Evolutionary conservation across 2,797 vertebrate genomes (phyloP), one percentile per base, ranked within the genome.

Genomic region (Triplophysa bombifrons): DNA sequence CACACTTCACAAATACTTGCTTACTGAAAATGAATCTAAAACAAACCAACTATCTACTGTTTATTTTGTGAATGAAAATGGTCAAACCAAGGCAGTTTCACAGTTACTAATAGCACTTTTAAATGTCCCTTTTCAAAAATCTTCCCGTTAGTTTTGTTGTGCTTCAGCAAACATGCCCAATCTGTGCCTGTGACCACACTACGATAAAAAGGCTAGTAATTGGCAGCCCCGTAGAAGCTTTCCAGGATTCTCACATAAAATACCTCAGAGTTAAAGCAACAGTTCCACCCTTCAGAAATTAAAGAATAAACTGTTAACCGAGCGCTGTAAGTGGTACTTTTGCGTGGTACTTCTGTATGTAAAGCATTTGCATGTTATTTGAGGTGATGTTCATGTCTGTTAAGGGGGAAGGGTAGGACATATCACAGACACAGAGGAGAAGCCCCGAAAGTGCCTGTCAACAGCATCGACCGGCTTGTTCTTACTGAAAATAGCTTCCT

Each of bases 231-330:
- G 27, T 14, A 71, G 46, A 78, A 7, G 22, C 13, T 66, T 74
- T 55, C 60, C 64, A 81, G 27, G 22, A 61, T 30, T 61, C 27
- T 64, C 69, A 80, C 80, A 80, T 80, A 63, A 76, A 84, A 82
- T 84, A 81, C 76, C 50, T 38, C 51, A 67, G 61, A 76, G 73
- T 58, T 61, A 46, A 71, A 30, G 46, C 20, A 50, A 72, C 60
- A 72, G 69, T 65, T 64, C 56, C 20, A 11, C 38, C 44, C 46
- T 74, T 53, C 72, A 53, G 44, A 60, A 20, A 51, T 74, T 51
- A 78, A 64, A 3, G 27, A 14, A 41, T 16, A 51, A 55, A 68
- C 41, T 48, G 63, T 30, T 48, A 30, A 70, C 72, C 80, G 56
- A 80, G 9, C n/a, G 34, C 2, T 80, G 13, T 60, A 78, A 61